Conservation (phyloP, 2,113 vertebrate genomes). For the Pterocles burchelli region DNA sequence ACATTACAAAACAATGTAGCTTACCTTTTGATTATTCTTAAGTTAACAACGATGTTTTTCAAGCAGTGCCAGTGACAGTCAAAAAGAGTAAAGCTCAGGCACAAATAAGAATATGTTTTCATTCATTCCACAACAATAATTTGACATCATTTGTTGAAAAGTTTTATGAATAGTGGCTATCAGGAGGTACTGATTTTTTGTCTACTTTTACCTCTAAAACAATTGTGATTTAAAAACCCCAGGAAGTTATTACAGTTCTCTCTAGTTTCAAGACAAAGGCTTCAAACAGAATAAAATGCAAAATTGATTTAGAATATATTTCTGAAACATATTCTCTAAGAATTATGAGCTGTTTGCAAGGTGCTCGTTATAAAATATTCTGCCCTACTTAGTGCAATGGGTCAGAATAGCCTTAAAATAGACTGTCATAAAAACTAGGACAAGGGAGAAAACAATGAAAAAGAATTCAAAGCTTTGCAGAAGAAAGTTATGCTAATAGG, state of each 20-base stretch:
- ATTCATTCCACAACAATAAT: neutral
- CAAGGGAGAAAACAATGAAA: rapidly evolving
- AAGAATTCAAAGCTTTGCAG: neutral
- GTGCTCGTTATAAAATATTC: neutral
- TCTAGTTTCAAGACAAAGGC: neutral
- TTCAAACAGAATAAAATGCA: neutral
- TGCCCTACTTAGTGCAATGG: neutral
- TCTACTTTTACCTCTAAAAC: neutral
- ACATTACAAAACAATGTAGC: neutral
- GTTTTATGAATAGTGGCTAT: neutral
- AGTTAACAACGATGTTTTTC: neutral
- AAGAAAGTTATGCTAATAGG: neutral
- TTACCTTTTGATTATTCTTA: neutral
- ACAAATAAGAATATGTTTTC: neutral
- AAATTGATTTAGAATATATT: neutral
- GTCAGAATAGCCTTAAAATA: neutral
- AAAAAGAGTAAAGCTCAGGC: neutral
- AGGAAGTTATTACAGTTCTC: neutral
- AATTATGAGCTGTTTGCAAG: neutral
- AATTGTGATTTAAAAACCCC: neutral
- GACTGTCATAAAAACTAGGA: neutral
- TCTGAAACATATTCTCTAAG: neutral
- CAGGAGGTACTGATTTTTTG: neutral
- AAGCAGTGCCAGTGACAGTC: neutral
- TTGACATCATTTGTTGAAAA: neutral